Evolutionary conservation across 2,797 vertebrate species (phyloP), one percentile per base, ranked within the genome.

Genomic region (Champsocephalus gunnari): DNA sequence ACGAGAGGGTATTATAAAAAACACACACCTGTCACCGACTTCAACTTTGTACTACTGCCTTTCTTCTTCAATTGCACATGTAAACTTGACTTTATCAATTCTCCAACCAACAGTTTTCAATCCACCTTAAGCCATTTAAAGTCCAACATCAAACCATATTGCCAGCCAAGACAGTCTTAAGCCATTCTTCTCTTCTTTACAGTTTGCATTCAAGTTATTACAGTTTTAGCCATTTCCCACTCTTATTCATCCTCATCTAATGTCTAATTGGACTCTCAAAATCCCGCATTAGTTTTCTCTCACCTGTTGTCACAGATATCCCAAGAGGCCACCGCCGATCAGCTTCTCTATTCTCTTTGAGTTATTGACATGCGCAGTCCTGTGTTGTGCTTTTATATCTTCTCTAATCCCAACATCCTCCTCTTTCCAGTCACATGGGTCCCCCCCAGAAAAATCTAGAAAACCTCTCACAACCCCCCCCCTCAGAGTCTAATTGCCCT

Each of bases 351-450:
- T 72, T 45, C 67, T 70, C 8, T 49, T 65, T 17, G 58, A 70
- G 14, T 70, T 62, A 41, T 69, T 81, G 75, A 66, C 32, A 48
- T 32, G 10, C 6, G 17, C 50, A 13, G 54, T 38, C 51, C 51
- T 0, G 5, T 2, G 10, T 47, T 2, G 24, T 4, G 64, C 79
- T 90, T 92, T 92, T 93, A 94, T 94, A 94, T 12, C 59, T 34
- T 10, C 65, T 10, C 55, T 94, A 92, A 93, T 94, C 92, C 81
- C 53, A 12, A 38, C 38, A 66, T 74, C 82, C 73, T 77, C 75
- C 75, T 80, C 79, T 92, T 88, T 75, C 67, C 79, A 79, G 86
- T 92, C 92, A 93, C 85, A 69, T 90, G 91, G 48, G 76, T 74
- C 83, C n/a, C 8, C 7, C 4, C 2, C 58, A 17, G 34, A 38